These are phyloP conservation scores for Pseudococcus viburni DNA, from an alignment of 2,888 invertebrate genomes.

Conservation along the genomic window DNA sequence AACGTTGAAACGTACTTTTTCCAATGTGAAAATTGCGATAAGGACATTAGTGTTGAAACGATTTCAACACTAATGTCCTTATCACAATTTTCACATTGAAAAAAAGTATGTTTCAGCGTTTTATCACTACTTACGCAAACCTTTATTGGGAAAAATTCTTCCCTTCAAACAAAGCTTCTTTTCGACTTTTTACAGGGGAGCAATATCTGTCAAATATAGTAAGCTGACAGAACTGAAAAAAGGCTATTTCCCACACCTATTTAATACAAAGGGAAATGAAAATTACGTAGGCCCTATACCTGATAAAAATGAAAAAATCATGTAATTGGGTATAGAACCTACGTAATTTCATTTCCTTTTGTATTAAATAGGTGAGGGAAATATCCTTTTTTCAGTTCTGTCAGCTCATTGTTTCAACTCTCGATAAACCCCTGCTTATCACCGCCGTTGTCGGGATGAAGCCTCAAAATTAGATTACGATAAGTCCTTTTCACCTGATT, in stretches of 20 bases:
- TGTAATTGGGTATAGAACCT: slow-evolving; percentile 68
- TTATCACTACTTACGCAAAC: no score
- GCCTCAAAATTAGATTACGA: background rate
- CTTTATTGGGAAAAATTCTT: no score
- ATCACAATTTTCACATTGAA: no score
- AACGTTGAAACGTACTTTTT: no score
- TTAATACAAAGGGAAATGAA: slow-evolving; percentile 69
- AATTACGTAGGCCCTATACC: slow-evolving; percentile 68
- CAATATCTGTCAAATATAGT: no score
- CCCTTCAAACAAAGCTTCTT: no score
- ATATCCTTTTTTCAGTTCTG: slow-evolving; percentile 68
- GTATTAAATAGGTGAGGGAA: slow-evolving; percentile 68
- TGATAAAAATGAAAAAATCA: no score
- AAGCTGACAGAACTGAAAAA: slow-evolving; percentile 68
- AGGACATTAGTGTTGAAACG: slow-evolving; percentile 17
- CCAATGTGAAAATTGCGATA: slow-evolving; percentile 37
- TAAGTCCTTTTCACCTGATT: background rate
- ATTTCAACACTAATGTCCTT: slow-evolving; percentile 14
- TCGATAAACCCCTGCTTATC: background rate
- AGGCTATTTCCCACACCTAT: slow-evolving; percentile 65
- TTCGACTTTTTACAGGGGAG: no score
- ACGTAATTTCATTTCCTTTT: slow-evolving; percentile 68
- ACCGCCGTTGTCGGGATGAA: background rate
- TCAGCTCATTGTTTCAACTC: no score
- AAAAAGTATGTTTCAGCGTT: no score